A percentile compares a stretch with the other conserved stretches of the same genome.
These are phyloP conservation scores for Alethe diademata DNA, from an alignment of 2,113 vertebrate species.

Conservation along the genomic window DNA sequence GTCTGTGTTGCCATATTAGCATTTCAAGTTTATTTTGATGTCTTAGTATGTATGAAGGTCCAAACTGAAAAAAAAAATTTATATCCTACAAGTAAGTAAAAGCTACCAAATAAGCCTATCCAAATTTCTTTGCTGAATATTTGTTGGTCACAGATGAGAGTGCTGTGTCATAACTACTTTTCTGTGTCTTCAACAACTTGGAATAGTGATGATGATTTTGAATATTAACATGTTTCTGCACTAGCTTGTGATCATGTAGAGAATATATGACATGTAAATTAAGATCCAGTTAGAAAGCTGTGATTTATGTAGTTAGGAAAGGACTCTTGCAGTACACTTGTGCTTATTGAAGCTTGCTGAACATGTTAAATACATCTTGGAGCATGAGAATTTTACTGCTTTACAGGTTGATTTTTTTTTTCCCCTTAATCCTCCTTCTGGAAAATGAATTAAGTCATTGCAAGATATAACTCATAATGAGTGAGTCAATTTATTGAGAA, in stretches of 20 bases:
- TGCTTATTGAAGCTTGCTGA: not conserved
- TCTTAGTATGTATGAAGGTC: not conserved
- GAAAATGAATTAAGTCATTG: not conserved
- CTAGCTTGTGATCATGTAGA: not conserved
- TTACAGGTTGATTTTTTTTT: not conserved
- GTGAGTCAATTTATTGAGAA: not conserved
- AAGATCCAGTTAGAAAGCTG: not conserved
- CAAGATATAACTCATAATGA: not conserved
- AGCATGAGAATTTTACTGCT: not conserved
- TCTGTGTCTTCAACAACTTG: not conserved
- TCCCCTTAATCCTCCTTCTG: not conserved
- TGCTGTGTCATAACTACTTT: not conserved
- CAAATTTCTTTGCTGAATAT: not conserved
- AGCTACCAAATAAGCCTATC: not conserved
- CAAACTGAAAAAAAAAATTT: not conserved
- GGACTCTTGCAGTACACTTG: not conserved
- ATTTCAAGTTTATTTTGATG: not conserved
- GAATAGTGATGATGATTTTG: not conserved
- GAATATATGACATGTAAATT: not conserved
- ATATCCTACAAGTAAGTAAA: not conserved
- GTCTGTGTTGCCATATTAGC: not conserved
- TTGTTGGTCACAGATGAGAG: not conserved
- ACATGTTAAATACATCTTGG: not conserved
- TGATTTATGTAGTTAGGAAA: not conserved
- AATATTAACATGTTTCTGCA: not conserved